Percentiles rank a stretch among this genome's conserved stretches.
Conservation (phyloP, 92 coral and sea anemone genomes). For the Metridium senile region DNA sequence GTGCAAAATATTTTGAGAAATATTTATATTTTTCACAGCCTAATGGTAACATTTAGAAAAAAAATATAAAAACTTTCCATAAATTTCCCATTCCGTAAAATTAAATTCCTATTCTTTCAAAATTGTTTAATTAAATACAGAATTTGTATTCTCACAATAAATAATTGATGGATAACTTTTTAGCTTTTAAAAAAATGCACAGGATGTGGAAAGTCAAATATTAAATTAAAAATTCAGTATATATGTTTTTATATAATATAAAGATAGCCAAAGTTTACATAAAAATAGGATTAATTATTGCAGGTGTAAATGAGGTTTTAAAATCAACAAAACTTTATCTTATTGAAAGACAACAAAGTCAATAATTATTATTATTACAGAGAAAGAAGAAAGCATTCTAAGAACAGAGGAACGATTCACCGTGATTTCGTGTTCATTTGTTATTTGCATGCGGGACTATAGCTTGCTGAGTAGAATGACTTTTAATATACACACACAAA, state of each 20-base stretch:
- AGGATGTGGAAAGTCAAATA: neutral
- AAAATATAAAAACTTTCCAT: no score
- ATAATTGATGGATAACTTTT: neutral
- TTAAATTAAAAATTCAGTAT: neutral
- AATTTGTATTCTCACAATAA: neutral
- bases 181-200: neutral
- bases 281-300: conserved; percentile 6
- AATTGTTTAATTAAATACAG: neutral
- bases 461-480: neutral
- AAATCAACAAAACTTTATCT: conserved; percentile 6
- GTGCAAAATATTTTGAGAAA: neutral
- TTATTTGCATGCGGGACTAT: neutral
- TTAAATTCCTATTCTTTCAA: neutral
- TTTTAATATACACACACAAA: neutral
- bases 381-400: neutral
- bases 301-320: neutral
- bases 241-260: no score
- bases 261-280: neutral
- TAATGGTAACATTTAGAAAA: neutral
- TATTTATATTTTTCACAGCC: neutral
- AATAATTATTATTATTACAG: neutral
- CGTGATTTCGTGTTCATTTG: neutral
- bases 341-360: neutral
- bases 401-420: neutral
- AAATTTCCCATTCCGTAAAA: neutral